These are phyloP conservation scores for Channa striata DNA, from an alignment of 2,797 vertebrate species.

Conservation along the genomic window DNA sequence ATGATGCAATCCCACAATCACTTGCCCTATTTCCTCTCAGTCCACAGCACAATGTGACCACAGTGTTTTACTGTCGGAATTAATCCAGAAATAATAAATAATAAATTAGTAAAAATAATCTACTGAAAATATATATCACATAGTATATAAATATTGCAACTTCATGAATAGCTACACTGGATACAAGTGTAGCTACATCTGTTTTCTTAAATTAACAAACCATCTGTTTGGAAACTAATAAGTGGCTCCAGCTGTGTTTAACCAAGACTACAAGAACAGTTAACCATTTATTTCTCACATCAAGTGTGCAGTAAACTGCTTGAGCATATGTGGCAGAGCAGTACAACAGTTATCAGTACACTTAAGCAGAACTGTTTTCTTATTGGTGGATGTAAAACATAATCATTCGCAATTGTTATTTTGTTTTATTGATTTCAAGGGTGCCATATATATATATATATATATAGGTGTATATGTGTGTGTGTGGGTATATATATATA, in stretches of 20 bases:
- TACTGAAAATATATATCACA: conserved; percentile 27
- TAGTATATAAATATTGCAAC: conserved; percentile 53
- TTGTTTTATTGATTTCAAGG: conserved; percentile 7
- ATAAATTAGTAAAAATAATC: conserved; percentile 14
- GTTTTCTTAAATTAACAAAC: neutral
- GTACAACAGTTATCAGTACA: conserved; percentile 13
- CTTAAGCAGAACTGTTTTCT: conserved; percentile 10
- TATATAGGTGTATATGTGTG: no score
- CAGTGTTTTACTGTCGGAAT: conserved; percentile 20
- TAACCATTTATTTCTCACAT: neutral
- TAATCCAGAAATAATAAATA: conserved; percentile 31
- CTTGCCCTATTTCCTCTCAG: neutral
- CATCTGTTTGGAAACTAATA: neutral
- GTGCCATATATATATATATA: conserved; percentile 5
- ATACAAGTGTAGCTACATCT: neutral
- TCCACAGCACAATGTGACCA: neutral
- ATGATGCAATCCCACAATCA: neutral
- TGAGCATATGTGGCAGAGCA: neutral
- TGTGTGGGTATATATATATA: no score
- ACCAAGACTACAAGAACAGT: neutral
- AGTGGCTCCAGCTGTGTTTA: conserved; percentile 4
- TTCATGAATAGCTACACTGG: neutral
- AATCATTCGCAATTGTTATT: neutral
- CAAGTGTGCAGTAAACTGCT: neutral
- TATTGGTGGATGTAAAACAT: conserved; percentile 10